A percentile compares a stretch with the other conserved stretches of the same genome.
Conservation (phyloP, 2,888 invertebrate species). For the Melanostoma mellinum region DNA sequence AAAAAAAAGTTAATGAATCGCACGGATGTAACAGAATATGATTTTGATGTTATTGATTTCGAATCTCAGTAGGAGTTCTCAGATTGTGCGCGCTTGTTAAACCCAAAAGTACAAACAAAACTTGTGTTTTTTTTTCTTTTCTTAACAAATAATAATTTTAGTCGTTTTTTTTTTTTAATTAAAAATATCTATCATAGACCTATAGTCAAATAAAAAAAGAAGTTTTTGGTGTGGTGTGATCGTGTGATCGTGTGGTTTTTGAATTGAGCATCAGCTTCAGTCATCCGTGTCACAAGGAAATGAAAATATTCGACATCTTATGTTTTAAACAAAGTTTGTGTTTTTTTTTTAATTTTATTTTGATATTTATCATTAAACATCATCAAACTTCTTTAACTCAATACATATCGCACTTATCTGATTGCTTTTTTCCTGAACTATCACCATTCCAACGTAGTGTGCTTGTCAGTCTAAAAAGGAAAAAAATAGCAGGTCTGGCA, state of each 20-base stretch:
- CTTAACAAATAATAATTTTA: not conserved
- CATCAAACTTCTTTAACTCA: conserved; percentile 16
- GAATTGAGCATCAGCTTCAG: conserved; percentile 55
- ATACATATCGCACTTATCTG: conserved; percentile 37
- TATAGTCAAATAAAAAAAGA: not conserved
- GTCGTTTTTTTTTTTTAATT: not conserved
- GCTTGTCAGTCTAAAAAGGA: not conserved
- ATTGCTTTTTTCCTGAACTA: conserved; percentile 13
- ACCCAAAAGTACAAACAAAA: conserved; percentile 17
- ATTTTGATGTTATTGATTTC: conserved; percentile 25
- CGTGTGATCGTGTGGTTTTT: conserved; percentile 18
- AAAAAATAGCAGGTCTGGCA: too few species aligned
- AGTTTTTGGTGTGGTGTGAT: conserved; percentile 45
- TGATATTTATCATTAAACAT: conserved; percentile 9
- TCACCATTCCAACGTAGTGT: not conserved
- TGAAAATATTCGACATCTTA: conserved; percentile 70
- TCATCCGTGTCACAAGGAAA: conserved; percentile 51
- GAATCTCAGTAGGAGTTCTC: conserved; percentile 23
- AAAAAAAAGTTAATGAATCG: not conserved
- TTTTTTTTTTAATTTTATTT: conserved; percentile 9
- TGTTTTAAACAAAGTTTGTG: conserved; percentile 72
- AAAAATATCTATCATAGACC: conserved; percentile 1
- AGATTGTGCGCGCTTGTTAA: conserved; percentile 22
- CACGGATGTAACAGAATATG: conserved; percentile 33
- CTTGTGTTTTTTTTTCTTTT: not conserved